These are phyloP conservation scores for Leucoma salicis DNA, from an alignment of 2,888 invertebrate species.

Conservation along the genomic window DNA sequence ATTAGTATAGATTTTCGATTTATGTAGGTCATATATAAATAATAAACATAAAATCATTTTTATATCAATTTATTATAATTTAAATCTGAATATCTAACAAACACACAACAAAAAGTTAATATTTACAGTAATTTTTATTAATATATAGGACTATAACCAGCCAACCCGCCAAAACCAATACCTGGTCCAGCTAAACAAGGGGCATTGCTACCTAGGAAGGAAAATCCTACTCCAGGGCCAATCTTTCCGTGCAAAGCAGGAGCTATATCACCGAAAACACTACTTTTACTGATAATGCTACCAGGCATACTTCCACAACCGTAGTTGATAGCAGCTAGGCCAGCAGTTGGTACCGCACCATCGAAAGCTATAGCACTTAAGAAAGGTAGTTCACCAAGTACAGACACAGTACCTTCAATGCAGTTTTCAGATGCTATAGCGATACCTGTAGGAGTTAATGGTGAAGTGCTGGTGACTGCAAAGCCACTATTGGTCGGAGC, in stretches of 20 bases:
- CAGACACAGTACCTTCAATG: constrained; percentile 39
- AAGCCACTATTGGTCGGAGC: constrained; percentile 8
- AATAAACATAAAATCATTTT: too few species aligned
- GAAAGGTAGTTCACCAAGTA: constrained; percentile 45
- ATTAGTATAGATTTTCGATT: too few species aligned
- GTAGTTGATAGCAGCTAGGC: constrained; percentile 37
- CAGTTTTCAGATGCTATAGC: constrained; percentile 48
- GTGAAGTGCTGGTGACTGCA: constrained; percentile 38
- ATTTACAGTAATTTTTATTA: neutral
- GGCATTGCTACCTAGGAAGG: neutral
- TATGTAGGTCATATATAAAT: too few species aligned
- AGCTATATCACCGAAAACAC: constrained; percentile 1
- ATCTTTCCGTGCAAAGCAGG: neutral
- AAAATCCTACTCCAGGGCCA: neutral
- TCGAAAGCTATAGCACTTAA: constrained; percentile 42
- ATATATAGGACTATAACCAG: neutral
- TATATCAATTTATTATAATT: too few species aligned
- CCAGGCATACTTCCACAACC: constrained; percentile 17
- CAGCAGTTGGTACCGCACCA: constrained; percentile 38
- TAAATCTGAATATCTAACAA: too few species aligned
- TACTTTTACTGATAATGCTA: constrained; percentile 19
- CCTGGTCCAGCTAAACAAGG: neutral
- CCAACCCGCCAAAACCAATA: neutral
- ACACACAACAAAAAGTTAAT: neutral
- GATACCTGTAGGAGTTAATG: constrained; percentile 42